A percentile compares a stretch with the other conserved stretches of the same genome.
Evolutionary conservation across 1,140 invertebrate species (phyloP).

Genomic region (Caenorhabditis brenneri): DNA sequence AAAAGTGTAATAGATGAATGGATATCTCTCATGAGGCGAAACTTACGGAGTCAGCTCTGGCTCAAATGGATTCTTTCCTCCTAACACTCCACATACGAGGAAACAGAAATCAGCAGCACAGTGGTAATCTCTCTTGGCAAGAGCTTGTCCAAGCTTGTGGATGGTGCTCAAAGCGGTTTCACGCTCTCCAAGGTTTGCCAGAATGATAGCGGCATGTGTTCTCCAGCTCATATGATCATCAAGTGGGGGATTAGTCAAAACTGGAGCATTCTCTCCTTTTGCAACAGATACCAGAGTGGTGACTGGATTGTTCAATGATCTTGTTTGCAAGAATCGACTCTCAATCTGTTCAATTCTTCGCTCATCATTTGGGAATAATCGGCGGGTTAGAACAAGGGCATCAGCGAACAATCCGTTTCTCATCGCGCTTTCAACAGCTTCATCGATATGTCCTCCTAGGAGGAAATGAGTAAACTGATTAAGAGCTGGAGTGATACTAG

Average conservation of each 20-base stretch:
- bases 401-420: constrained; percentile 42
- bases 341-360: constrained; percentile 44
- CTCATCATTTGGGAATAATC: constrained; percentile 39
- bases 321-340: constrained; percentile 2
- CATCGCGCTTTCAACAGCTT: constrained; percentile 47
- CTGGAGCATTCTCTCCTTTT: constrained; percentile 34
- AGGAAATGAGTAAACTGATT: constrained; percentile 39
- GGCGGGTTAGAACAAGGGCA: constrained; percentile 42
- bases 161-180: constrained; percentile 35
- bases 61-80: constrained; percentile 40
- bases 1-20: background rate
- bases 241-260: constrained; percentile 28
- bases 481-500: constrained; percentile 16
- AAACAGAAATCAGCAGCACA: constrained; percentile 55
- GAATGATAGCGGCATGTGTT: constrained; percentile 50
- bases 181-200: constrained; percentile 12
- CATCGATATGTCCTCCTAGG: constrained; percentile 48
- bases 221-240: constrained; percentile 47
- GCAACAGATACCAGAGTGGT: constrained; percentile 47
- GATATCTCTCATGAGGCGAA: background rate
- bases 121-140: constrained; percentile 47
- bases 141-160: constrained; percentile 22
- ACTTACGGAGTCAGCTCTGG: background rate
- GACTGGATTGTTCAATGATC: constrained; percentile 43
- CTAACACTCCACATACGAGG: constrained; percentile 44